Evolutionary conservation across 2,888 invertebrate genomes (phyloP), one percentile per base, ranked within the genome.

Genomic region (Stenolophus ochropezus): DNA sequence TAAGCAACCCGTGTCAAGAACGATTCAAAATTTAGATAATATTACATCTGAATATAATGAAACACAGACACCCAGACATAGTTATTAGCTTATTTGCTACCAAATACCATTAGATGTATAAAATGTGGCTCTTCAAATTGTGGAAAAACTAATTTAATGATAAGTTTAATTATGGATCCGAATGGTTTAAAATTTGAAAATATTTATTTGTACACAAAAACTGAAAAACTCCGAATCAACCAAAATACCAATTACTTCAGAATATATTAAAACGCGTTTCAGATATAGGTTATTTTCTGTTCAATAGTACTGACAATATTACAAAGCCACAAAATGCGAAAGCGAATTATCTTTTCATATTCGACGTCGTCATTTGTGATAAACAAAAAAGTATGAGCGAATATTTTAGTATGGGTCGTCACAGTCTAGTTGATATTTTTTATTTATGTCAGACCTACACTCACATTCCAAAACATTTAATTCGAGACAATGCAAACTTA

Each of bases 281-380:
- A 21, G 85, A 83, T 27, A 82, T 86, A 4, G 82, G 82, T n/a
- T 86, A 84, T 83, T 84, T 82, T 61, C 23, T 82, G 49, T 82
- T 83, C 79, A 76, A 86, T 85, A 56, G 49, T 53, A 83, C 16
- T 75, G 25, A 74, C n/a, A 73, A 83, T 56, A 73, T 83, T 61
- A 79, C 83, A 27, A 21, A 27, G n/a, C 82, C 82, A 18, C 47
- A 84, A 14, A 77, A 84, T 20, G 85, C 86, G 1, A 83, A 84
- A 83, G 56, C 74, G 79, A 84, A 85, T 83, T 86, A 86, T n/a
- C 84, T 88, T 11, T 85, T 88, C 75, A 87, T 89, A 75, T 88
- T 88, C 82, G 87, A 88, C 86, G 87, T 87, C 84, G 85, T 87
- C 14, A 84, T 85, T 14, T 87, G 86, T 73, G 86, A 85, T 21